Conservation (phyloP, 2,888 invertebrate genomes). For the Spodoptera littoralis region DNA sequence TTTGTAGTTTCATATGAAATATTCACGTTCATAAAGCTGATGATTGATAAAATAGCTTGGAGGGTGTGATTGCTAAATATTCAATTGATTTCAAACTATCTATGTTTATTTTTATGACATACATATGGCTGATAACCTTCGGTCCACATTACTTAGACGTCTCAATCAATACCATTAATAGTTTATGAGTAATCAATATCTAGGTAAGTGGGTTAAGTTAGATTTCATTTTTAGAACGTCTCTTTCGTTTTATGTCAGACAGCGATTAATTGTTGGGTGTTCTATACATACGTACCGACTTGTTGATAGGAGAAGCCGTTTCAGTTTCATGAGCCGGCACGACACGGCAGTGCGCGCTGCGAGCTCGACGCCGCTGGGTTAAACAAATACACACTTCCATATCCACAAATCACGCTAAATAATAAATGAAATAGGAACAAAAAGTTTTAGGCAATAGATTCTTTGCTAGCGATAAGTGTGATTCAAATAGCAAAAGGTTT, state of each 20-base stretch:
- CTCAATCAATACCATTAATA: conserved; percentile 6
- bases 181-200: conserved; percentile 1
- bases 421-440: conserved; percentile 3
- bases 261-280: conserved; percentile 27
- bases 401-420: conserved; percentile 17
- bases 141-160: neutral
- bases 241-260: conserved; percentile 31
- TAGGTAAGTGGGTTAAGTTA: conserved; percentile 7
- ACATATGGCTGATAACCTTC: neutral
- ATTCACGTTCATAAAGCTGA: no score
- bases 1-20: no score
- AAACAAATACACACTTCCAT: conserved; percentile 16
- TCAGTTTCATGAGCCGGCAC: conserved; percentile 47
- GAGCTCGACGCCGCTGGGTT: conserved; percentile 49
- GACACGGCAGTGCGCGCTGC: conserved; percentile 69
- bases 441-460: neutral
- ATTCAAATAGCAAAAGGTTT: conserved; percentile 17
- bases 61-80: no score
- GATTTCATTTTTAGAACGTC: conserved; percentile 1
- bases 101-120: no score
- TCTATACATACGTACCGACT: conserved; percentile 48
- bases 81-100: no score
- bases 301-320: conserved; percentile 60
- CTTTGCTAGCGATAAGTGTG: conserved; percentile 1
- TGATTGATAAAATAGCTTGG: no score